These are phyloP conservation scores for Odontamblyopus lacepedii DNA, from an alignment of 2,797 vertebrate genomes.

Conservation along the genomic window DNA sequence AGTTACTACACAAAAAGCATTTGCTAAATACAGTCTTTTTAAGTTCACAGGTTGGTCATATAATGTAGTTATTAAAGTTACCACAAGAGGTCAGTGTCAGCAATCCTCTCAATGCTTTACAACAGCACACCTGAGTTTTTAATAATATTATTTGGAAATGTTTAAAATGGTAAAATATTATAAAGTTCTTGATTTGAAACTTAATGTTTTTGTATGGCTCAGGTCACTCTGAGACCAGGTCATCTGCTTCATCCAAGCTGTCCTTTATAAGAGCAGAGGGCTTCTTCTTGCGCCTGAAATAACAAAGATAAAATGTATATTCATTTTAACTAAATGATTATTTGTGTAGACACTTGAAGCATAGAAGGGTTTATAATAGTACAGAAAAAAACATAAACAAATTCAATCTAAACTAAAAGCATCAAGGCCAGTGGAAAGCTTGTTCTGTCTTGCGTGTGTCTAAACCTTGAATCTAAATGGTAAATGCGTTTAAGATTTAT, in stretches of 20 bases:
- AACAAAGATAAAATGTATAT: neutral
- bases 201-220: conserved; percentile 11
- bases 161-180: conserved; percentile 24
- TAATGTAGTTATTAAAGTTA: conserved; percentile 38
- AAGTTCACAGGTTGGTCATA: conserved; percentile 26
- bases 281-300: conserved; percentile 85
- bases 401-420: too few relatives aligned
- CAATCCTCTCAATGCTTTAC: conserved; percentile 19
- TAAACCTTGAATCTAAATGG: too few relatives aligned
- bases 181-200: conserved; percentile 21
- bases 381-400: neutral
- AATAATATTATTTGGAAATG: conserved; percentile 33
- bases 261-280: conserved; percentile 78
- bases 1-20: conserved; percentile 38
- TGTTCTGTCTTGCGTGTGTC: too few relatives aligned
- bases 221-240: conserved; percentile 81
- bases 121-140: conserved; percentile 59
- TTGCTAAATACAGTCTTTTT: conserved; percentile 13
- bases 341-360: neutral
- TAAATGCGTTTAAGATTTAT: neutral
- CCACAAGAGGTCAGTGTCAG: conserved; percentile 68
- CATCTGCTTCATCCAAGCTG: conserved; percentile 76
- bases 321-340: neutral
- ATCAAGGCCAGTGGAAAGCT: too few relatives aligned
- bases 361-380: neutral